Evolutionary conservation across 2,113 vertebrate genomes (phyloP).

Genomic region (Melanerpes aurifrons): DNA sequence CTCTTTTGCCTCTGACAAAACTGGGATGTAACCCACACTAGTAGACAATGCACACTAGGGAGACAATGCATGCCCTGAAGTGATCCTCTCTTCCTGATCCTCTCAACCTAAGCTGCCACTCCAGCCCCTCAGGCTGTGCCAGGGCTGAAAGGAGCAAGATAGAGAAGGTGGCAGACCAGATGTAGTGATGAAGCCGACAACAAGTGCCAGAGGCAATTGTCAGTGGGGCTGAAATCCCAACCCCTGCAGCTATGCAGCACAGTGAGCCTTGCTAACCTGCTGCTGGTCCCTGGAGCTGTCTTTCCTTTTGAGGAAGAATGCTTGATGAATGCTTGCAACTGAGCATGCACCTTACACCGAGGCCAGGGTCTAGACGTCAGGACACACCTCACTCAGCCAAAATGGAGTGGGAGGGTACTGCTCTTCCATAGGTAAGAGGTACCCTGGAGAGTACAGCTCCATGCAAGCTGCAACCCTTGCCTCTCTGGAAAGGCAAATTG

Average conservation of each 20-base stretch:
- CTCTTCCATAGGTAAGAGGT: neutral
- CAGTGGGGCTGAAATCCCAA: fast-evolving
- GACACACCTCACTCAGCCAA: neutral
- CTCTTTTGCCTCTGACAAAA: neutral
- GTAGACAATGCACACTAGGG: neutral
- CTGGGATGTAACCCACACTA: neutral
- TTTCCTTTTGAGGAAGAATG: neutral
- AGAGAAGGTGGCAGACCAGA: neutral
- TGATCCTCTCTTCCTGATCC: neutral
- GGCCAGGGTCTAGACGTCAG: neutral
- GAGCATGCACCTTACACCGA: neutral
- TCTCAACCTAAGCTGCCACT: neutral
- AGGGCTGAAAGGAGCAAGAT: neutral
- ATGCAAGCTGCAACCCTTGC: neutral
- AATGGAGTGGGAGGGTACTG: neutral
- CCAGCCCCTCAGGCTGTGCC: neutral
- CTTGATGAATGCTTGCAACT: neutral
- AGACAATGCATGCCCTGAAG: neutral
- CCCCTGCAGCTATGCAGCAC: neutral
- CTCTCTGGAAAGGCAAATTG: neutral
- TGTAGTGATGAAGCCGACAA: neutral
- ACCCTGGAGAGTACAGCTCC: neutral
- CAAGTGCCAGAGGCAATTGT: neutral
- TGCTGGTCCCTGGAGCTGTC: neutral
- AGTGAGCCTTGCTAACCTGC: neutral